phyloP scores from a whole-genome alignment of 2,888 invertebrate genomes.

The Caenorhabditis drosophilae region DNA sequence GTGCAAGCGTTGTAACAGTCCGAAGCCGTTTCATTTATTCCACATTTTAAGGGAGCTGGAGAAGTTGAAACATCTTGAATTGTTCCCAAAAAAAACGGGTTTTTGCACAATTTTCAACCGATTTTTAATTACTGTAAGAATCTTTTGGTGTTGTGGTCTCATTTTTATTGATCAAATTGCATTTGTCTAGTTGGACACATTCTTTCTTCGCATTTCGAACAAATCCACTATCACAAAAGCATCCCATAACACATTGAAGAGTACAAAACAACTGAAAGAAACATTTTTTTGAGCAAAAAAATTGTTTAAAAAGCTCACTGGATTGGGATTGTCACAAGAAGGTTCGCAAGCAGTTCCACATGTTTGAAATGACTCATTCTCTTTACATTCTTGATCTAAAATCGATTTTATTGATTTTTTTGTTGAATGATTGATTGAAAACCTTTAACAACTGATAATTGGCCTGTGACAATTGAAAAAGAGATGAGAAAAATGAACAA shows the following conservation, averaged over 20 bases:
- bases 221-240: conserved; percentile 33
- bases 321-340: conserved; percentile 22
- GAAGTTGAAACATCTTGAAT: too few species aligned
- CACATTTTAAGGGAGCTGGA: conserved; percentile 7
- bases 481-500: too few species aligned
- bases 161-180: neutral
- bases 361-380: conserved; percentile 22
- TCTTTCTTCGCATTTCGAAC: conserved; percentile 16
- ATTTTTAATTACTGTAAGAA: too few species aligned
- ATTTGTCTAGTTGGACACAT: conserved; percentile 18
- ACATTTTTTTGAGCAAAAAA: neutral
- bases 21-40: conserved; percentile 10
- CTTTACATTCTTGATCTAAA: conserved; percentile 28
- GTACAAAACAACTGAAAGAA: conserved; percentile 33
- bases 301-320: conserved; percentile 4
- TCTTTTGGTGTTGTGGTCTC: neutral
- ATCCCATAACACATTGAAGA: conserved; percentile 34
- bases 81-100: too few species aligned
- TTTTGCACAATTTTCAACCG: too few species aligned
- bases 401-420: neutral
- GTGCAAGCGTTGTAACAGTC: conserved; percentile 23
- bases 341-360: conserved; percentile 41
- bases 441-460: conserved; percentile 2
- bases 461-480: neutral
- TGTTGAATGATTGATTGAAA: neutral